A percentile compares a stretch with the other conserved stretches of the same genome.
These are phyloP conservation scores for Ips nitidus DNA, from an alignment of 1,140 invertebrate genomes.

Conservation along the genomic window DNA sequence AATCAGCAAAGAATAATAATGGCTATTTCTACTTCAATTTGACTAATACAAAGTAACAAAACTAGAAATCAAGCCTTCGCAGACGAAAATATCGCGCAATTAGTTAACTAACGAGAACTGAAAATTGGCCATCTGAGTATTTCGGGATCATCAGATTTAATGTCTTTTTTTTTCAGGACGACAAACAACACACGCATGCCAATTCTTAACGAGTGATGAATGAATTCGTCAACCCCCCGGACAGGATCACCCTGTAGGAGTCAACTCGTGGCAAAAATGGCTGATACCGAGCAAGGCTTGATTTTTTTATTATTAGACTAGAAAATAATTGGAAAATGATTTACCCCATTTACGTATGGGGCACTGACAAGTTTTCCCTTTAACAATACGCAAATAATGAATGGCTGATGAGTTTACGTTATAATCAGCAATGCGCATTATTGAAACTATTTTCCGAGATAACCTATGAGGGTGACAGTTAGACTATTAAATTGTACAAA, in stretches of 20 bases:
- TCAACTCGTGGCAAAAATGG: conserved; percentile 6
- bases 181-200: conserved; percentile 9
- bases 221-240: conserved; percentile 16
- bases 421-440: no score
- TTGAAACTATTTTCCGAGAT: no score
- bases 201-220: conserved; percentile 14
- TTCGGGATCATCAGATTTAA: not conserved
- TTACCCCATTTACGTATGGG: no score
- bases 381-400: no score
- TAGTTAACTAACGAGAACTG: not conserved
- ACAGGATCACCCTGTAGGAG: not conserved
- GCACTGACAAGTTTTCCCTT: no score
- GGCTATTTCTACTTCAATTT: not conserved
- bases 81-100: not conserved
- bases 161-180: conserved; percentile 6
- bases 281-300: not conserved
- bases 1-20: no score
- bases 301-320: not conserved
- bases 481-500: no score
- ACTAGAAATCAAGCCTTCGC: not conserved
- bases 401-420: no score
- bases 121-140: not conserved
- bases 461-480: no score
- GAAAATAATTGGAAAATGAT: not conserved
- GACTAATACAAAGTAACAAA: not conserved